phyloP scores from a whole-genome alignment of 64 coral and sea anemone genomes.

The Astreopora myriophthalma region DNA sequence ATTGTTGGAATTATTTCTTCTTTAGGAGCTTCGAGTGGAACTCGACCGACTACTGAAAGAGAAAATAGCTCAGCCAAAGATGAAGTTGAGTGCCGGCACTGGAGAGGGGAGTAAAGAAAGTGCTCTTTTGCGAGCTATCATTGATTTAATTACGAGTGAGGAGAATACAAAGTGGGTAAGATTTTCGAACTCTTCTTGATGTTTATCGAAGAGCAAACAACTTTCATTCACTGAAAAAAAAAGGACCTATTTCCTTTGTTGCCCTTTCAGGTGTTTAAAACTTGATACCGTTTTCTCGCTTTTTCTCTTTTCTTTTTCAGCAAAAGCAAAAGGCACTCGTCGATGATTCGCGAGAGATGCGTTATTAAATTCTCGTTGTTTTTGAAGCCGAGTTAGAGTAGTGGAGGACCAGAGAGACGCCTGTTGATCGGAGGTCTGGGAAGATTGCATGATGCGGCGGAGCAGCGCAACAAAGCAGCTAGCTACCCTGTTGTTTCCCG shows the following conservation, averaged over 20 bases:
- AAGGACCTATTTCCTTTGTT: no score
- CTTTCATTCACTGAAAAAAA: no score
- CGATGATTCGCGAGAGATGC: not conserved
- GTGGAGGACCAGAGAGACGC: no score
- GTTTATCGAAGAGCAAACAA: not conserved
- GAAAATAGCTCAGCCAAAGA: slow-evolving; percentile 85
- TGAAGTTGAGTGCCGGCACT: slow-evolving; percentile 66
- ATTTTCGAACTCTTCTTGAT: not conserved
- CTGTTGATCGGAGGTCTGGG: no score
- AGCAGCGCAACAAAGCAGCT: no score
- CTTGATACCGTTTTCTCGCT: not conserved
- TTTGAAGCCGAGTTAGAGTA: not conserved
- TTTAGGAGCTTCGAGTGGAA: slow-evolving; percentile 73
- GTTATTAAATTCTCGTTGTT: not conserved
- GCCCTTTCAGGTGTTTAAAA: not conserved
- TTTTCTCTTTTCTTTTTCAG: not conserved
- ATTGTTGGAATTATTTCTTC: not conserved
- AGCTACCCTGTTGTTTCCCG: no score
- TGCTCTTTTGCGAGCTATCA: slow-evolving; percentile 75
- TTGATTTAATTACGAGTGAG: slow-evolving; percentile 88
- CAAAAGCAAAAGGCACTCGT: slow-evolving; percentile 4
- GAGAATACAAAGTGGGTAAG: slow-evolving; percentile 60
- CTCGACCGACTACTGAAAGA: slow-evolving; percentile 73
- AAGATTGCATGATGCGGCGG: no score
- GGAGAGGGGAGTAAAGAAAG: slow-evolving; percentile 37